Percentiles rank a stretch among this genome's conserved stretches.
Conservation (phyloP, 1,140 invertebrate species). For the Heliothis subflexa region DNA sequence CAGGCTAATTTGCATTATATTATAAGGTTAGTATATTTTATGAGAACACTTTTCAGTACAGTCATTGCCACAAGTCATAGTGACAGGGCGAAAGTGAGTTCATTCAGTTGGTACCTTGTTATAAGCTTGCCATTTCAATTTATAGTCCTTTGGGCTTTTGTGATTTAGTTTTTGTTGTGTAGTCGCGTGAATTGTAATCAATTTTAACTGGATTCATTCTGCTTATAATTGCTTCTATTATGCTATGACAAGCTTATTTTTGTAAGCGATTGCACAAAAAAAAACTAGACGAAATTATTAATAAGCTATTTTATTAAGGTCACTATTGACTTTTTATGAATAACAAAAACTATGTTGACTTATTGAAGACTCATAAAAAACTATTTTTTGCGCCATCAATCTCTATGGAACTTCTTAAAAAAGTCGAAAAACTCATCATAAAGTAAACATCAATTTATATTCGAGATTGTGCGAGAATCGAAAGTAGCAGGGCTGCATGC, state of each 20-base stretch:
- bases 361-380: background rate
- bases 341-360: background rate
- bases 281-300: background rate
- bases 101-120: slow-evolving; percentile 9
- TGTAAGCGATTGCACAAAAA: background rate
- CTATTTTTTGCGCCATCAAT: background rate
- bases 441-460: slow-evolving; percentile 29
- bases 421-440: background rate
- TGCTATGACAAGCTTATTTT: background rate
- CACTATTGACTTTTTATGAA: background rate
- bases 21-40: background rate
- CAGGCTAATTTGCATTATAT: slow-evolving; percentile 4
- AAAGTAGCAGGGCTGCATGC: slow-evolving; percentile 30
- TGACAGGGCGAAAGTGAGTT: slow-evolving; percentile 52
- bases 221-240: slow-evolving; percentile 23
- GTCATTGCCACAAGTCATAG: slow-evolving; percentile 44
- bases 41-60: background rate
- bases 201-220: slow-evolving; percentile 8
- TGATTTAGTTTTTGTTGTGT: slow-evolving; percentile 22
- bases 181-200: slow-evolving; percentile 26
- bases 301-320: background rate
- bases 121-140: slow-evolving; percentile 26
- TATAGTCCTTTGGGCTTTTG: slow-evolving; percentile 20
- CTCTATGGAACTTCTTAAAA: background rate
- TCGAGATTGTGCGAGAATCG: slow-evolving; percentile 10